Base-by-base conservation (phyloP, 2,888 invertebrate species). In the Thelaira solivaga region DNA sequence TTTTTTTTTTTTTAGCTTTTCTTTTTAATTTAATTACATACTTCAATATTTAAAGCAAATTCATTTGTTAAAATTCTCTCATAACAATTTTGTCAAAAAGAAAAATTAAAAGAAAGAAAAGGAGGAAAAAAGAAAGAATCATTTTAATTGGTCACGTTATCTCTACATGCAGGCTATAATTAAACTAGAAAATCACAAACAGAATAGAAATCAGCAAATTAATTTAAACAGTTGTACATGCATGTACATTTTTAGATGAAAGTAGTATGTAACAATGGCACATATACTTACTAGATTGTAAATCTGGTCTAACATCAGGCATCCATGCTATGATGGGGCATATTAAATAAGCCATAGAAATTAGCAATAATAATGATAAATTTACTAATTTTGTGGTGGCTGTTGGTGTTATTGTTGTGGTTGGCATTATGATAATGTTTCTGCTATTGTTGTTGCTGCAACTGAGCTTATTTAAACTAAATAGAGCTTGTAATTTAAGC, bases 291-390 rank as follows among this genome's bases (percentile, higher is more conserved):
- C 87, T 87, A 62, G 85, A 84, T 81, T 84, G 85, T 81, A 86
- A 82, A 83, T 88, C 88, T 72, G 88, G 87, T 57, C 84, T 86
- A 77, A 88, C 83, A 83, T 88, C 88, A 80, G 88, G 88, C 84
- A 87, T 85, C 88, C 88, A 88, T 76, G 86, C 86, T 36, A 36
- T 47, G 26, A 65, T 61, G 65, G 65, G 69, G 69, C 65, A 65
- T 71, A 78, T 74, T 29, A 78, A 71, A 74, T 74, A 68, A 41
- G 65, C 74, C 61, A 78, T 47, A 74, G 65, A 78, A 78, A 78
- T 71, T 71, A 78, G 41, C 41, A 74, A 57, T 41, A 78, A 65
- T 62, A 78, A 55, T 71, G 74, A 74, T 71, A 78, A 36, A 71
- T 74, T 69, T 36, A 18, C 29, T 49, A 34, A 18, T 34, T 51